Evolutionary conservation across 2,113 vertebrate genomes (phyloP), one percentile per base, ranked within the genome.

Genomic region (Engraulis encrasicolus): DNA sequence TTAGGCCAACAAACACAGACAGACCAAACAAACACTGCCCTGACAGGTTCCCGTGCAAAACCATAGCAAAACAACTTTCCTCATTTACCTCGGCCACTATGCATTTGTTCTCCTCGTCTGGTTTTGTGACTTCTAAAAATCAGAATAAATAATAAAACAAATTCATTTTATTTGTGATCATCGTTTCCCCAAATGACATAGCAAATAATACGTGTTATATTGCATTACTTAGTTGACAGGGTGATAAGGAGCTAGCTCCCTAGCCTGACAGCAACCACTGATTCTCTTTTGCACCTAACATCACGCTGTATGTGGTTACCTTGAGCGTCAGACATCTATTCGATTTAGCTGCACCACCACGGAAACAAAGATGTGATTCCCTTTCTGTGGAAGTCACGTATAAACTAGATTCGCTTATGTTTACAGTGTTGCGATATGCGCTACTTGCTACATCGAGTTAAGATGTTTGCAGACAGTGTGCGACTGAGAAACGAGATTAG

Each of bases 301-400:
- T 58, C 45, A 85, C 6, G 12, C 0, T 0, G 80, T 5, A 11
- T 23, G 14, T 48, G 31, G 78, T 82, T 92, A 95, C 95, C 95
- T 94, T 92, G 45, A 81, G 90, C 48, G 61, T 92, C 90, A 90
- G 95, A 95, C 95, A 95, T 95, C 86, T 94, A 94, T 89, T 79
- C 91, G 87, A 79, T 80, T 91, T n/a, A 37, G 78, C 61, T 48
- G 40, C 19, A 37, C 82, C 80, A 85, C 58, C 15, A 66, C n/a
- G 58, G 58, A 66, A 66, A 27, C 58, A 31, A 66, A n/a, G n/a
- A n/a, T n/a, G n/a, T n/a, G n/a, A n/a, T n/a, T n/a, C n/a, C n/a
- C n/a, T n/a, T n/a, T n/a, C n/a, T n/a, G n/a, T n/a, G n/a, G n/a
- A n/a, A n/a, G n/a, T n/a, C n/a, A n/a, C n/a, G n/a, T n/a, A n/a